Evolutionary conservation across 2,888 invertebrate species (phyloP).

Genomic region (Diloba caeruleocephala): DNA sequence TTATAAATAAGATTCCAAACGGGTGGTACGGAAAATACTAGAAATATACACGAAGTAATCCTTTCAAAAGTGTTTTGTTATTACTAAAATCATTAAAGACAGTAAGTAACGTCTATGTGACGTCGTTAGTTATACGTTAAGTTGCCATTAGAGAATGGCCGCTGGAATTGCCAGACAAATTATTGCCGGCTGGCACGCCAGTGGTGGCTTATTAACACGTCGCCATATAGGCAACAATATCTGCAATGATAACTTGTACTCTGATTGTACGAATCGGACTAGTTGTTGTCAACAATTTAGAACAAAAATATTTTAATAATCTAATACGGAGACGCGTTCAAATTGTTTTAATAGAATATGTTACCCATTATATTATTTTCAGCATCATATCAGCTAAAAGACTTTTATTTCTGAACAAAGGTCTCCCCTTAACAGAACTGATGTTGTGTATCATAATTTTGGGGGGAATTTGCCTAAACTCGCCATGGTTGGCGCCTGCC

Average conservation of each 20-base stretch:
- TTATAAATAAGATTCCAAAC: too few species aligned
- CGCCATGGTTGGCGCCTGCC: too few species aligned
- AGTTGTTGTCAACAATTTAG: conserved; percentile 8
- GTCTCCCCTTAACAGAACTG: too few species aligned
- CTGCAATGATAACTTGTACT: conserved; percentile 33
- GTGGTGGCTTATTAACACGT: conserved; percentile 43
- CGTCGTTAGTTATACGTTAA: conserved; percentile 50
- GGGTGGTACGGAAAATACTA: background rate
- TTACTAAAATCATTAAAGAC: conserved; percentile 13
- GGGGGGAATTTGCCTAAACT: too few species aligned
- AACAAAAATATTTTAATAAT: background rate
- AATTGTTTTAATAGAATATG: too few species aligned
- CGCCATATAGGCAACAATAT: conserved; percentile 35
- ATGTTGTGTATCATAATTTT: too few species aligned
- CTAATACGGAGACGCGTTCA: too few species aligned
- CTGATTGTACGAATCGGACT: background rate
- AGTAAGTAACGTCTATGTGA: conserved; percentile 28
- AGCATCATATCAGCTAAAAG: too few species aligned
- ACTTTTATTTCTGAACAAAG: too few species aligned
- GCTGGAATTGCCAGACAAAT: conserved; percentile 47
- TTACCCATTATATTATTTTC: too few species aligned
- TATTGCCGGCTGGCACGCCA: conserved; percentile 61
- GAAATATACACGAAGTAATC: conserved; percentile 9
- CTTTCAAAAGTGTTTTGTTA: too few species aligned
- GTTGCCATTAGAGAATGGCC: conserved; percentile 63